Evolutionary conservation across 2,113 vertebrate genomes (phyloP), one percentile per base, ranked within the genome.

Genomic region (Salvelinus fontinalis): DNA sequence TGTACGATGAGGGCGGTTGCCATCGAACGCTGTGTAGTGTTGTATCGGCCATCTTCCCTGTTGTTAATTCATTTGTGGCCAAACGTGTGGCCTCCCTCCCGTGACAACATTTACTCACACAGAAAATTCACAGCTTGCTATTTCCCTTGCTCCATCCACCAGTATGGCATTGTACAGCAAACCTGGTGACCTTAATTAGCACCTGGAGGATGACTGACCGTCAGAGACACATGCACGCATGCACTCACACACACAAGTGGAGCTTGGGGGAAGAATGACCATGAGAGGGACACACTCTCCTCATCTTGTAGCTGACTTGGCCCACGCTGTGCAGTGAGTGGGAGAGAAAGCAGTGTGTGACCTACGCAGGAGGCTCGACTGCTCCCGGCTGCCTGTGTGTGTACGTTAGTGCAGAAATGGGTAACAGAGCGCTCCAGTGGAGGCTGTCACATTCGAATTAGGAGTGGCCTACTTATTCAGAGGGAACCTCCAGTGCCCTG

Each of bases 391-490:
- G 79, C 68, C 77, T 76, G 39, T 70, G 39, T 77, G 24, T 65
- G 64, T 75, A 24, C 22, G 26, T 67, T 24, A 29, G 26, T 73
- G 73, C 44, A 70, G 67, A 68, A 51, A 27, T 69, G 31, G 39
- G 39, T 44, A 44, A 44, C 39, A 11, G 39, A 44, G 39, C 9
- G 67, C 49, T n/a, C 79, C 44, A 74, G 81, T 81, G 72, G 77
- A 84, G 49, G 75, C 78, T 85, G 83, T 87, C 83, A 87, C 83
- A 87, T 86, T 87, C 79, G 84, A 89, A 89, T 90, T 88, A 84
- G 74, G 77, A 75, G 76, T 91, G 84, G 84, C 84, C 83, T 89
- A 91, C 85, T 90, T 90, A 83, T 75, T 83, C n/a, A 57, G 74
- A 54, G 79, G 82, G 81, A 84, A 74, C 2, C 48, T 82, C 80